Conservation (phyloP, 2,797 vertebrate genomes). For the Falco biarmicus region DNA sequence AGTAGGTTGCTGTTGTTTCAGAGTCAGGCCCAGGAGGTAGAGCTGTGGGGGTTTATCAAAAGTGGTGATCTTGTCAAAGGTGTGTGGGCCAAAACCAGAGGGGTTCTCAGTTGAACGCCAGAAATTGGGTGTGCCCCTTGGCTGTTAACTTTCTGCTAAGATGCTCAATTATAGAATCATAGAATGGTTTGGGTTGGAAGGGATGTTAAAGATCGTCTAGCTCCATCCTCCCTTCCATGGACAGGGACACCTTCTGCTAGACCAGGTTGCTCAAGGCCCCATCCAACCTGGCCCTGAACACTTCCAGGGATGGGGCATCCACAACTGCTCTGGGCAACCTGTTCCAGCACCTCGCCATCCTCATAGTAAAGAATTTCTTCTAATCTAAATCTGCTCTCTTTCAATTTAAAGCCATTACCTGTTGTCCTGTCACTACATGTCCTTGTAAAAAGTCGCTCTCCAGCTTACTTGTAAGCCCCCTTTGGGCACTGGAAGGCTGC, state of each 20-base stretch:
- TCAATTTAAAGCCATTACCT: background rate
- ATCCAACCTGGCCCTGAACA: background rate
- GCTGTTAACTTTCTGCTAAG: background rate
- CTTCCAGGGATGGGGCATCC: background rate
- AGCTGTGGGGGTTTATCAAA: background rate
- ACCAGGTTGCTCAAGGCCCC: background rate
- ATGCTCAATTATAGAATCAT: background rate
- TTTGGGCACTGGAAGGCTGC: background rate
- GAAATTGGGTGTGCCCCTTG: background rate
- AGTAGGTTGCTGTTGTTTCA: background rate
- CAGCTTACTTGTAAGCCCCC: background rate
- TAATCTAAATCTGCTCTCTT: background rate
- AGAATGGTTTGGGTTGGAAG: background rate
- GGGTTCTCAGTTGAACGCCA: background rate
- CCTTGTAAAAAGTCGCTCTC: rapidly evolving
- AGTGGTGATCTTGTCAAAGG: background rate
- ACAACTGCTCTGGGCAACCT: background rate
- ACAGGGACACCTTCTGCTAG: background rate
- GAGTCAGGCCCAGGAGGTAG: background rate
- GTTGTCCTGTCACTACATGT: background rate
- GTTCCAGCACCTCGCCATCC: background rate
- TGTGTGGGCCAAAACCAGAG: background rate
- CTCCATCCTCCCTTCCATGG: rapidly evolving
- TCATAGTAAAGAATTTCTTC: background rate
- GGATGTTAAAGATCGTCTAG: background rate